Conservation (phyloP, 2,113 vertebrate species). For the Chamaetylas fuelleborni region DNA sequence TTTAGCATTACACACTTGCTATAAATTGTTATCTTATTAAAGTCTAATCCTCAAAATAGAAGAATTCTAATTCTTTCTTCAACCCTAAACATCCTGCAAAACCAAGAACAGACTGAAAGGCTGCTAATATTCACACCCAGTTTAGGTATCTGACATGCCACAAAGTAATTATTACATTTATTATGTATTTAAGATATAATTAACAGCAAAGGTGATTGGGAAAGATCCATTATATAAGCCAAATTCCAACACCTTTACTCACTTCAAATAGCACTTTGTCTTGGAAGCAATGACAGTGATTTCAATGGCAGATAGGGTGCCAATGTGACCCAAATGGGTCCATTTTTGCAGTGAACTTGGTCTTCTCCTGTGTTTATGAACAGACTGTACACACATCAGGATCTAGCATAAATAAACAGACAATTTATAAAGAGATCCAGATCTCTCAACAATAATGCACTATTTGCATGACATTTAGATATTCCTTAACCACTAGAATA, state of each 20-base stretch:
- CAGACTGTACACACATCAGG: not conserved
- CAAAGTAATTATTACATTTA: not conserved
- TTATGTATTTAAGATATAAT: not conserved
- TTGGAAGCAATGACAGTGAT: not conserved
- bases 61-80: not conserved
- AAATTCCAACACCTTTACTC: not conserved
- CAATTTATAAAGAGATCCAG: not conserved
- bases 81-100: not conserved
- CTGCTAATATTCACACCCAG: not conserved
- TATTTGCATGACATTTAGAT: not conserved
- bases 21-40: not conserved
- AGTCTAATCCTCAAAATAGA: not conserved
- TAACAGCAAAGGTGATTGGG: not conserved
- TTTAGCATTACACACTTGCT: not conserved
- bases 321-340: not conserved
- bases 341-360: not conserved
- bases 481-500: not conserved
- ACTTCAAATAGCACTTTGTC: not conserved
- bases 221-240: not conserved
- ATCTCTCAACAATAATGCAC: not conserved
- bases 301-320: not conserved
- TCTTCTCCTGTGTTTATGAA: not conserved
- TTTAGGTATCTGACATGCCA: not conserved
- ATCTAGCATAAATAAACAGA: not conserved
- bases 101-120: not conserved